Conservation (phyloP, 2,113 vertebrate species). For the Theristicus caerulescens region DNA sequence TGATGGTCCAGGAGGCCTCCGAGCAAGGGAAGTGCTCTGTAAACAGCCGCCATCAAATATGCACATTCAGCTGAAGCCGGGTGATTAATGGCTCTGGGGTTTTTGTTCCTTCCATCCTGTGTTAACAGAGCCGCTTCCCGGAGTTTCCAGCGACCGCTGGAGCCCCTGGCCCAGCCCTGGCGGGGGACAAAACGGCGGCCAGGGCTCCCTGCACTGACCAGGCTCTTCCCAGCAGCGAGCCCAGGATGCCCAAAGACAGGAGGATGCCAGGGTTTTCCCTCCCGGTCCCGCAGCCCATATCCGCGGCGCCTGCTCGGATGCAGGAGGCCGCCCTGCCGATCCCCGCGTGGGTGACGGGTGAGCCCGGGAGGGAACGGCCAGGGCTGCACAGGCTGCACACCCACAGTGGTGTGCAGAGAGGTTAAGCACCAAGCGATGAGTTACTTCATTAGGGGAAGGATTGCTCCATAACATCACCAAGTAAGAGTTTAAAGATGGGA, state of each 20-base stretch:
- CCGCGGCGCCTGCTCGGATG: fast-evolving
- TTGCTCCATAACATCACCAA: neutral
- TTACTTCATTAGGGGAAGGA: neutral
- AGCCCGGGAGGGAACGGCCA: neutral
- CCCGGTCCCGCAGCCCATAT: neutral
- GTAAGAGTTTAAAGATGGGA: neutral
- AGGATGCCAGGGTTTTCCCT: fast-evolving
- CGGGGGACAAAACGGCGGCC: fast-evolving
- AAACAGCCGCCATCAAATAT: neutral
- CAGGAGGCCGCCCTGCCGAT: fast-evolving
- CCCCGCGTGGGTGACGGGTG: fast-evolving
- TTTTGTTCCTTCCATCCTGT: conserved; percentile 41
- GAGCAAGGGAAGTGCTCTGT: conserved; percentile 25
- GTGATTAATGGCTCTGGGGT: conserved; percentile 10
- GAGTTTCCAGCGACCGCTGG: fast-evolving
- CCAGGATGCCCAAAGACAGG: fast-evolving
- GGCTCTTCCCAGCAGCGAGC: neutral
- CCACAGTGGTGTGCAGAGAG: fast-evolving
- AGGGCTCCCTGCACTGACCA: neutral
- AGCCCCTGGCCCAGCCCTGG: neutral
- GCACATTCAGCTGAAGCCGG: neutral
- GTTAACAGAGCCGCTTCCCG: neutral
- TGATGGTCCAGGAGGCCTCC: neutral
- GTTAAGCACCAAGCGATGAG: fast-evolving
- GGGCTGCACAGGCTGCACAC: neutral